These are phyloP conservation scores for Poecile atricapillus DNA, from an alignment of 2,113 vertebrate genomes.

Conservation along the genomic window DNA sequence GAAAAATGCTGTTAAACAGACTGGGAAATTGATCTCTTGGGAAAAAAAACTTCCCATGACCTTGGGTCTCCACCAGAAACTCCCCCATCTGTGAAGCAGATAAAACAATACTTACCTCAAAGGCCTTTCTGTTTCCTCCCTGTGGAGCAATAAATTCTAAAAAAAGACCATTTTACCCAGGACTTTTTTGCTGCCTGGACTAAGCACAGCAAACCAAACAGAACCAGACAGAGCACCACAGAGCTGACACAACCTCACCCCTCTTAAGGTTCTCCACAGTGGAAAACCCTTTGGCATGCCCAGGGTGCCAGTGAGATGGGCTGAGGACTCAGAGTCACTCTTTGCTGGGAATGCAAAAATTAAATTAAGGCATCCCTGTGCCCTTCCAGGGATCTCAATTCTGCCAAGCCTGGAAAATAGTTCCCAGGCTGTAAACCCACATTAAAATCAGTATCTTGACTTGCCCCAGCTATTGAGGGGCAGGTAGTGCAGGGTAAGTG, in stretches of 20 bases:
- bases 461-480: background rate
- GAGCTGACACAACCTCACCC: background rate
- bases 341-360: background rate
- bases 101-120: slow-evolving; percentile 41
- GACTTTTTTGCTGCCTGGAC: background rate
- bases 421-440: background rate
- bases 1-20: background rate
- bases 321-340: background rate
- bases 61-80: slow-evolving; percentile 1
- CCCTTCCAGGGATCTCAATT: background rate
- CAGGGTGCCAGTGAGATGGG: background rate
- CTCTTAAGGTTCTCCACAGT: background rate
- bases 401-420: background rate
- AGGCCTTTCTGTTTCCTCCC: slow-evolving; percentile 35
- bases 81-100: slow-evolving; percentile 25
- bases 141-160: background rate
- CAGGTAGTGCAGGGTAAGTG: background rate
- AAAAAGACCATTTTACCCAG: background rate
- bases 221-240: background rate
- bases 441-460: background rate
- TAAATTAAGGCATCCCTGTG: background rate
- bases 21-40: background rate
- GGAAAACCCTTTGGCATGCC: background rate
- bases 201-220: background rate
- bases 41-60: background rate